A percentile compares a stretch with the other conserved stretches of the same genome.
phyloP scores from a whole-genome alignment of 2,797 vertebrate species.

The Neosilurus hyrtlii region DNA sequence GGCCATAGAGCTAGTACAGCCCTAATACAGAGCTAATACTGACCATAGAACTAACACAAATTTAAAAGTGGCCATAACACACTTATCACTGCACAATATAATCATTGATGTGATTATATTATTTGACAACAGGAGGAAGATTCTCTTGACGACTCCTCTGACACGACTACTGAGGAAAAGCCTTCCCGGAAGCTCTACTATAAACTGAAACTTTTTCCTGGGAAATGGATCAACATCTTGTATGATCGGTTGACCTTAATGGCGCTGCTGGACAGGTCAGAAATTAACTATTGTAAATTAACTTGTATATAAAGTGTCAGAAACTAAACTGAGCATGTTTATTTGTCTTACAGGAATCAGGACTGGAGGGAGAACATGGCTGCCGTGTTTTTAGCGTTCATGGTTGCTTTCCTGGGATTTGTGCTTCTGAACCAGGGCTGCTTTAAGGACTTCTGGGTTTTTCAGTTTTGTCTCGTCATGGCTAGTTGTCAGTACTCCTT shows the following conservation, averaged over 20 bases:
- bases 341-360: conserved; percentile 79
- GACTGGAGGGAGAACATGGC: conserved; percentile 86
- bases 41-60: too few relatives aligned
- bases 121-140: conserved; percentile 72
- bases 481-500: conserved; percentile 98
- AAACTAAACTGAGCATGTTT: not conserved
- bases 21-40: too few relatives aligned
- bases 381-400: conserved; percentile 82
- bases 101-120: not conserved
- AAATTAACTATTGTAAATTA: not conserved
- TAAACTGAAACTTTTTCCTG: conserved; percentile 89
- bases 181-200: conserved; percentile 87
- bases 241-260: conserved; percentile 89
- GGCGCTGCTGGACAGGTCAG: conserved; percentile 87
- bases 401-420: conserved; percentile 93
- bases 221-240: conserved; percentile 92
- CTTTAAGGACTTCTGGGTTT: conserved; percentile 91
- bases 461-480: conserved; percentile 94
- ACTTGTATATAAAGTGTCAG: not conserved
- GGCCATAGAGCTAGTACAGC: too few relatives aligned
- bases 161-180: conserved; percentile 84
- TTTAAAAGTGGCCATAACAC: too few relatives aligned
- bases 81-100: too few relatives aligned
- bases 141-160: conserved; percentile 82
- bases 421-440: conserved; percentile 89